Evolutionary conservation across 2,888 invertebrate genomes (phyloP).

Genomic region (Creontiades dilutus): DNA sequence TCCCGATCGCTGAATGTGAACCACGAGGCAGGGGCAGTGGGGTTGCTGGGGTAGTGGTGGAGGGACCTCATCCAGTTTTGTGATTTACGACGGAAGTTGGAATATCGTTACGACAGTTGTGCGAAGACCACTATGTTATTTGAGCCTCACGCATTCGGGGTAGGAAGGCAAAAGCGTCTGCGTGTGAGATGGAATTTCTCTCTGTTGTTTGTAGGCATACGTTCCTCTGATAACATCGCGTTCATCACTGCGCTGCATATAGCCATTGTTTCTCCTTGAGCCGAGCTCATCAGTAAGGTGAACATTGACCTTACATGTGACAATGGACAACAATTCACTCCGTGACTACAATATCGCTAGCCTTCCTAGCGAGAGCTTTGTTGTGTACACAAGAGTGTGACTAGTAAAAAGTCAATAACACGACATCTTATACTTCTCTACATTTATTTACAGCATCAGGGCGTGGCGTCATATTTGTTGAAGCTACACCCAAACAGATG

Average conservation of each 20-base stretch:
- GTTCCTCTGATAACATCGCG: not conserved
- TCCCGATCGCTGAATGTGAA: not conserved
- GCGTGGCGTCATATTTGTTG: no score
- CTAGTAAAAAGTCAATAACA: no score
- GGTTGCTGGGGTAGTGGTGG: not conserved
- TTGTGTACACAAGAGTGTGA: no score
- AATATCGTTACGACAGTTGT: conserved; percentile 1
- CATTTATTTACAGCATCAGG: no score
- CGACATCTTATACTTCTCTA: no score
- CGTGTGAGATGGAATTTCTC: not conserved
- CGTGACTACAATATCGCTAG: no score
- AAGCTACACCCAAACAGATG: no score
- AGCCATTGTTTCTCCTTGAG: not conserved
- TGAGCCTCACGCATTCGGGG: not conserved
- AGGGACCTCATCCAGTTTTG: not conserved
- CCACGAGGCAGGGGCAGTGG: not conserved
- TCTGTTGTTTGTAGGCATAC: not conserved
- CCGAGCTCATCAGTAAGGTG: not conserved
- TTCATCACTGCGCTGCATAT: not conserved
- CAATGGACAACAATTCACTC: no score
- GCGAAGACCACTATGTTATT: not conserved
- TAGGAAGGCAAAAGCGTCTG: not conserved
- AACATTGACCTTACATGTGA: no score
- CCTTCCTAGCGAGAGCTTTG: no score
- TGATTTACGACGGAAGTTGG: not conserved